Evolutionary conservation across 2,113 vertebrate genomes (phyloP), one percentile per base, ranked within the genome.

Genomic region (Macquaria ambigua): DNA sequence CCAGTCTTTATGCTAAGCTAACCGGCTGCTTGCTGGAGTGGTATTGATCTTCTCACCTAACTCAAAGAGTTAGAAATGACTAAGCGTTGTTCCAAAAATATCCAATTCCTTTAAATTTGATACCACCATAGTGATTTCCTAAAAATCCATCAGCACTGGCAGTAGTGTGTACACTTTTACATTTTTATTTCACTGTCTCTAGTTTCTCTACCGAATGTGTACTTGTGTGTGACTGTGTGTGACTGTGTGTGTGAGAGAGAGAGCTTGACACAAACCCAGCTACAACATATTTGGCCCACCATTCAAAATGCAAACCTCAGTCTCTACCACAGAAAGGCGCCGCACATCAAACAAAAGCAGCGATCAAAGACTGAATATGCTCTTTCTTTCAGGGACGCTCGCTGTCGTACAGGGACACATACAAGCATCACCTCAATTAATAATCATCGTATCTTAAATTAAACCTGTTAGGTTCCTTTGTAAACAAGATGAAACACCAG

Each of bases 301-400:
- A 11, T 56, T 75, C 3, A 75, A 80, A 83, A 52, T 56, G 8
- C 48, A 61, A 68, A 56, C 43, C 25, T 62, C 21, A 18, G 21
- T 16, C 52, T 85, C 53, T 39, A 1, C 16, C 55, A 63, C 77
- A 81, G 68, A 70, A 58, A 82, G 71, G 48, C 34, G 1, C 10
- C 46, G 15, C 52, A 84, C 75, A 87, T 79, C 70, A 87, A 83
- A 89, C 59, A 58, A 61, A 58, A 69, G 31, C 71, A 28, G 14
- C 20, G 46, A 87, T 90, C 82, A 88, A 86, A 89, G 87, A 21
- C 71, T 59, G 72, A 62, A 43, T 73, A 39, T 70, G 73, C 55
- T 41, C 41, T 37, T 58, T 61, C 74, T 84, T 81, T 86, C 43
- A 74, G 50, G 8, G 79, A 8, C 5, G 10, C 67, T 52, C 6